Base-by-base conservation (phyloP, 2,888 invertebrate genomes). In the Lasioglossum calceatum region DNA sequence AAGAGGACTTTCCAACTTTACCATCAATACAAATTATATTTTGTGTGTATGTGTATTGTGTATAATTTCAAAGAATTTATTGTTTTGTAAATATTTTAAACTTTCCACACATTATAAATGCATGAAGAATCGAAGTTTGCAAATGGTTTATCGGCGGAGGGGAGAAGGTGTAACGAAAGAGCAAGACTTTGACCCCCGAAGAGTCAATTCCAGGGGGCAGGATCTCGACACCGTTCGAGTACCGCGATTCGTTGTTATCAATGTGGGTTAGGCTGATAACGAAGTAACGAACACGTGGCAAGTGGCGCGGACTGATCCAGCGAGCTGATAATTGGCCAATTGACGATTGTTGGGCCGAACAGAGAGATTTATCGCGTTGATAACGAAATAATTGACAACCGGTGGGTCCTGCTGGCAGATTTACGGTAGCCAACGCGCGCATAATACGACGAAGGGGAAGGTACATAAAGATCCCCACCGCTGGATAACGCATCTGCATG, bases 401-500 rank as follows among this genome's bases (percentile, higher is more conserved):
- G 79, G 72, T 50, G 64, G 81, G 79, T 81, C 79, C 79, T 79
- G 76, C 75, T 87, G 85, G 85, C 88, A 85, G 88, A 88, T 87
- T 88, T 88, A 88, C 87, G 88, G 85, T 87, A 82, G 84, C 76
- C 79, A 32, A 44, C 14, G 44, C 54, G 80, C 67, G 85, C 82
- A 81, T 88, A 87, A 88, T 87, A 77, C 88, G 82, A 82, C 80
- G 67, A 77, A 54, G 67, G 50, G 70, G 73, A 75, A 75, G 83
- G 83, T 64, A 74, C 58, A 71, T 50, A 72, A 76, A 77, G 77
- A 77, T 77, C 64, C 83, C 72, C 72, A 16, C 23, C 36, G 50
- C 72, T 27, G 82, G 88, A 88, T 88, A 88, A 87, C 87, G 87
- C 85, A 82, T 87, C 88, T 85, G 88, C 88, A 89, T 89, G 87